Base-by-base conservation (phyloP, 2,113 vertebrate genomes). In the Mungos mungo region DNA sequence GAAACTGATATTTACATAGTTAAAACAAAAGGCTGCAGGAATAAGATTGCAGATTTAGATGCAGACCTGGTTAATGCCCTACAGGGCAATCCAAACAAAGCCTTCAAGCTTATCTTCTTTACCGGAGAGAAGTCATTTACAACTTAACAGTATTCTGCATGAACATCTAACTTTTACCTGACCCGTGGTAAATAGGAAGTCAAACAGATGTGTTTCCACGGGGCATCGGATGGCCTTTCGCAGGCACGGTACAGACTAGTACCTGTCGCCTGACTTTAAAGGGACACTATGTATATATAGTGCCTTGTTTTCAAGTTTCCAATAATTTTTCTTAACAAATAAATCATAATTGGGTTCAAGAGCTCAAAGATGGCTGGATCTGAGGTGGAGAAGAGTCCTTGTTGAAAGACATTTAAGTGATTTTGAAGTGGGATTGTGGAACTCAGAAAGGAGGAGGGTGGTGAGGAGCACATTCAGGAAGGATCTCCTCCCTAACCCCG, bases 261-360 rank as follows among this genome's bases (percentile, higher is more conserved):
- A 6, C 35, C 1, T 86, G 41, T 35, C 21, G 14, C 60, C 12
- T 33, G 25, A 79, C 45, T 79, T 54, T 54, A 83, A 96, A 92
- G 83, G 27, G 65, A n/a, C 1, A 0, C 13, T 31, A 2, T 1
- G 11, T 60, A 60, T 23, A 23, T 60, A 23, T 23, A 9, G 8
- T 60, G 57, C 47, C 25, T 83, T 71, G 63, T 95, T 93, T 96
- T 85, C 19, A 92, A 88, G 33, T 92, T 82, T 88, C 54, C 35
- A 90, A 31, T 72, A 23, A 27, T 35, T 90, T 94, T 96, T 76
- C 57, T 88, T 82, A 96, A 68, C 14, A 74, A 90, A 76, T 79
- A 90, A 83, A 52, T 77, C 60, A n/a, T 11, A 57, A 0, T 47
- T 93, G 72, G 27, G 29, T 45, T 86, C n/a, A 85, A 65, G 50